Base-by-base conservation (phyloP, 2,888 invertebrate species). In the Eilema depressum region DNA sequence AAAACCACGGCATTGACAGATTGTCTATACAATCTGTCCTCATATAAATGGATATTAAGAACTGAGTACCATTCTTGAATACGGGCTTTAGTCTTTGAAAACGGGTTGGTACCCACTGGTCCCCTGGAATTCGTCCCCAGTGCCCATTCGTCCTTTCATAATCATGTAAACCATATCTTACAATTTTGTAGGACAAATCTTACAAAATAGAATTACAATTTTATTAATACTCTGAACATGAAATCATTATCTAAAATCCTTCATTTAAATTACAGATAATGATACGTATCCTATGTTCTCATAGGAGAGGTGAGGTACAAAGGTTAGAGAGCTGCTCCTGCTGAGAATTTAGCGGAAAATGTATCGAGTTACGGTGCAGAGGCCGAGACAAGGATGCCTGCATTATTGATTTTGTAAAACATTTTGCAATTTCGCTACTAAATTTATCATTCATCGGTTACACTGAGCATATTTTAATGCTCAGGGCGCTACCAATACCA, bases 341-440 rank as follows among this genome's bases (percentile, higher is more conserved):
- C 30, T 17, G 17, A 57, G 66, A 33, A 66, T 66, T 66, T 57
- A 57, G 25, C 23, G 1, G 23, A 30, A 30, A 33, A 8, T 23
- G 57, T 33, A 37, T 66, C 23, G 26, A 23, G 66, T 66, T 66
- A 57, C 66, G 57, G 28, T 20, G 66, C 56, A 33, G 20, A 30
- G 17, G 25, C 57, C 14, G 0, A 25, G 33, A 30, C 28, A 30
- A 53, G 23, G 23, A 5, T 64, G n/a, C 53, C 33, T 33, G 56
- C 30, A 66, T 33, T 66, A 56, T 66, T 12, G 57, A 66, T 57
- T 57, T 37, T 20, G 66, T 20, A 25, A 11, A 30, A n/a, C 30
- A 61, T 3, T 30, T n/a, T 26, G 8, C 20, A 30, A n/a, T 3
- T 30, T 30, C 11, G 0, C 25, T 26, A 25, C 26, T 0, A 25